phyloP scores from a whole-genome alignment of 2,888 invertebrate species.

The Xylota sylvarum region DNA sequence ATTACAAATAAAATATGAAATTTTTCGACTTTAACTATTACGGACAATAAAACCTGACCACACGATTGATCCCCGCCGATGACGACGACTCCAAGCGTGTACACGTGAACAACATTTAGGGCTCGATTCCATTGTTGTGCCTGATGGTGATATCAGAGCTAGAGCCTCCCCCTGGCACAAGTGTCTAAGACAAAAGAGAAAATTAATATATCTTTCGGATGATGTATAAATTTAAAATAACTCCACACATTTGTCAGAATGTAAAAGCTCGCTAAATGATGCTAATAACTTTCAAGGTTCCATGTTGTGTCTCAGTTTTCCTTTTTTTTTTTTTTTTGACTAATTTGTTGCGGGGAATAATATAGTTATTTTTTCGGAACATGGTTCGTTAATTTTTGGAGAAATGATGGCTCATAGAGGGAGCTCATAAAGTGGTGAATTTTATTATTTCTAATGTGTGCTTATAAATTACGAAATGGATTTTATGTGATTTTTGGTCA shows the following conservation, averaged over 20 bases:
- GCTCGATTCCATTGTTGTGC: slow-evolving; percentile 26
- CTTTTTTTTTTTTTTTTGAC: slow-evolving; percentile 1
- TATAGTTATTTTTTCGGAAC: slow-evolving; percentile 8
- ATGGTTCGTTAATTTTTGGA: slow-evolving; percentile 73
- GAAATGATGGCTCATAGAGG: neutral
- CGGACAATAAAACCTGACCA: slow-evolving; percentile 48
- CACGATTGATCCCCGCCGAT: slow-evolving; percentile 55
- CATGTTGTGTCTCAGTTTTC: slow-evolving; percentile 33
- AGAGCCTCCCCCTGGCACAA: neutral
- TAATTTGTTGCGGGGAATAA: slow-evolving; percentile 46
- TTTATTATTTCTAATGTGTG: slow-evolving; percentile 64
- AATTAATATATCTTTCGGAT: slow-evolving; percentile 50
- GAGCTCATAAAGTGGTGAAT: slow-evolving; percentile 45
- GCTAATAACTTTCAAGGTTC: slow-evolving; percentile 62
- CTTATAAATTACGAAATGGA: slow-evolving; percentile 68
- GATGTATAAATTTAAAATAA: slow-evolving; percentile 61
- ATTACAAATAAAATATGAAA: slow-evolving; percentile 57
- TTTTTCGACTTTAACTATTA: slow-evolving; percentile 29
- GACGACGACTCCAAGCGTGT: slow-evolving; percentile 21
- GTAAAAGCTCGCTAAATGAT: slow-evolving; percentile 72
- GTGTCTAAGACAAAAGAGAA: slow-evolving; percentile 21
- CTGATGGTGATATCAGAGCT: slow-evolving; percentile 22
- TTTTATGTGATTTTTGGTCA: slow-evolving; percentile 70
- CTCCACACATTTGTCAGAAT: slow-evolving; percentile 66
- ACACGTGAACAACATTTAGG: slow-evolving; percentile 35